Base-by-base conservation (phyloP, 2,888 invertebrate genomes). In the Xestia sexstrigata region DNA sequence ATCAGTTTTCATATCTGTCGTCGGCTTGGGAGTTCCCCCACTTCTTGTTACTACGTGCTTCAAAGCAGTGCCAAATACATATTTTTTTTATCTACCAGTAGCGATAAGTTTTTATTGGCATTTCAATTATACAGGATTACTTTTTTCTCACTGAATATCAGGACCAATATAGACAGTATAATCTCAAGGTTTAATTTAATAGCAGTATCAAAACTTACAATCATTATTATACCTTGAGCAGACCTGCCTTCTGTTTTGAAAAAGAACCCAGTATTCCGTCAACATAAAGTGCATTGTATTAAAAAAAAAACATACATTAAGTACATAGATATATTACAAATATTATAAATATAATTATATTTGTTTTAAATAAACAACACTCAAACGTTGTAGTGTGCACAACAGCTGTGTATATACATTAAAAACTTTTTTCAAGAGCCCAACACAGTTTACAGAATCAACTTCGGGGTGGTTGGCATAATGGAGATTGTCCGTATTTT, bases 51-150 rank as follows among this genome's bases (percentile, higher is more conserved):
- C 69, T 81, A 62, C 39, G 88, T 88, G 87, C 60, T 70, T 63
- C 23, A 11, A 79, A 88, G 82, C 82, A 13, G 88, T 88, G 88
- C 74, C 62, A 39, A 26, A 60, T 45, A 63, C 2, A 58, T 52
- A n/a, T 35, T 20, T 4, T 63, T n/a, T 49, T n/a, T 30, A 26
- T 42, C 9, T 39, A 39, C 39, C 9, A 42, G 42, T 17, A 6
- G 15, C 15, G n/a, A 4, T 73, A 13, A 1, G 15, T 42, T 42
- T 23, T 23, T 17, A 1, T 23, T 2, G 17, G 5, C 47, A 23
- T 30, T 30, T 8, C 3, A n/a, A 20, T n/a, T 13, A 11, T 60
- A 58, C 4, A 30, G 9, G 8, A 26, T 35, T 30, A 26, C n/a
- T 23, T 13, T 20, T 2, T 15, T 26, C 1, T 4, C 9, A n/a